Evolutionary conservation across 2,797 vertebrate species (phyloP), one percentile per base, ranked within the genome.

Genomic region (Hozukius guyotensis): DNA sequence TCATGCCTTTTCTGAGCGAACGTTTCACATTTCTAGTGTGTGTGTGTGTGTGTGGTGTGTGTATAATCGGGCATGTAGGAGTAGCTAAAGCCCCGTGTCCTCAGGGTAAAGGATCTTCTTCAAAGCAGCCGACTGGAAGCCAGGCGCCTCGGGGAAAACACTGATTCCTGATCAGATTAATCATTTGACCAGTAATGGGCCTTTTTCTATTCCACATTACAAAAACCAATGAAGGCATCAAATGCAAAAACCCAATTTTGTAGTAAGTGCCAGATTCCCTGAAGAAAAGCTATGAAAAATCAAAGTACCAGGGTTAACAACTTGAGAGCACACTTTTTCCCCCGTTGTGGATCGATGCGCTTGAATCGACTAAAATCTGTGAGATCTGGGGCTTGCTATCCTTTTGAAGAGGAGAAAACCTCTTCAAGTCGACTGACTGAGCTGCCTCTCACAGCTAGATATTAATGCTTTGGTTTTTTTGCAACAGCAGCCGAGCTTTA

Each of bases 371-470:
- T 90, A 94, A 94, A 92, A 94, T 94, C 91, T 90, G 86, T 11
- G 64, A 92, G 94, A 95, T 95, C 92, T 92, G 87, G 91, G 92
- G 92, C 92, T 94, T 86, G 90, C 86, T 81, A 61, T 95, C 84
- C 94, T 94, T 95, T 95, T 96, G 96, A 96, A 96, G 95, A 94
- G 87, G 87, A 91, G 90, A 94, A 94, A 93, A 92, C 89, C 93
- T 80, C 87, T 94, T 87, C 88, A 91, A 92, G 90, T 91, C 82
- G 72, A 87, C 89, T 75, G 88, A 83, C 90, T 93, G 93, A 94
- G 90, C 94, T 76, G 83, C 85, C 84, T 94, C 90, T 94, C 90
- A 84, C 91, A 87, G 90, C 86, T 80, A 93, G 93, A 95, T 93
- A 93, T 94, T 95, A 94, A 94, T 91, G 91, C 93, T 91, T 80